A percentile compares a stretch with the other conserved stretches of the same genome.
These are phyloP conservation scores for Manis javanica DNA, from an alignment of 2,797 vertebrate genomes.

Conservation along the genomic window DNA sequence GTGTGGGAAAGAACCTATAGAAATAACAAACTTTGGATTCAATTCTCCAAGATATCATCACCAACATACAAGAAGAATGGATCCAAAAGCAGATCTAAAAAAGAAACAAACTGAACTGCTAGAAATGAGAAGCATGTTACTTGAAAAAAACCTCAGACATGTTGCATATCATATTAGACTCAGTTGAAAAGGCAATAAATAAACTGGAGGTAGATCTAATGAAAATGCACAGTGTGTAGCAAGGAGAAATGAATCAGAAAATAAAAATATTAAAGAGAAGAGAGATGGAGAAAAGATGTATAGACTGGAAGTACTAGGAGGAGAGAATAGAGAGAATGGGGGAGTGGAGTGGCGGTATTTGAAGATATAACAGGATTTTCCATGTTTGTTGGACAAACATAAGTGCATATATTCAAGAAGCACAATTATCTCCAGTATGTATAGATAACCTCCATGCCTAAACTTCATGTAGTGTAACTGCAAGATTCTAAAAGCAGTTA, in stretches of 20 bases:
- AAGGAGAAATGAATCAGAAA: not conserved
- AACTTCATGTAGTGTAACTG: not conserved
- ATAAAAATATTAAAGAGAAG: not conserved
- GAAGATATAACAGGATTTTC: not conserved
- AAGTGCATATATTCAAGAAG: constrained; percentile 41
- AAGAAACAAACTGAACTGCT: not conserved
- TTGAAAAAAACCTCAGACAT: not conserved
- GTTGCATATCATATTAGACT: not conserved
- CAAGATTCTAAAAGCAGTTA: constrained; percentile 37
- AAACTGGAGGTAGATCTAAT: not conserved
- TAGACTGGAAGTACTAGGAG: too few relatives aligned
- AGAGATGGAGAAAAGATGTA: too few relatives aligned
- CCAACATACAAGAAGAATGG: not conserved
- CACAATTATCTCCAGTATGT: not conserved
- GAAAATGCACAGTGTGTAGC: not conserved
- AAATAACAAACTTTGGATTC: constrained; percentile 4
- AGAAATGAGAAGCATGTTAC: not conserved
- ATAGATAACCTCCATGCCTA: not conserved
- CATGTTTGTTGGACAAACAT: not conserved
- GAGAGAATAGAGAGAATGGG: too few relatives aligned
- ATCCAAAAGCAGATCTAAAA: not conserved
- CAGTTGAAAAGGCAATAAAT: not conserved
- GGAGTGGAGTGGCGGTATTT: not conserved
- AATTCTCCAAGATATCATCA: not conserved
- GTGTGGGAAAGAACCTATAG: not conserved